Evolutionary conservation across 1,140 invertebrate species (phyloP), one percentile per base, ranked within the genome.

Genomic region (Ylistrum balloti): DNA sequence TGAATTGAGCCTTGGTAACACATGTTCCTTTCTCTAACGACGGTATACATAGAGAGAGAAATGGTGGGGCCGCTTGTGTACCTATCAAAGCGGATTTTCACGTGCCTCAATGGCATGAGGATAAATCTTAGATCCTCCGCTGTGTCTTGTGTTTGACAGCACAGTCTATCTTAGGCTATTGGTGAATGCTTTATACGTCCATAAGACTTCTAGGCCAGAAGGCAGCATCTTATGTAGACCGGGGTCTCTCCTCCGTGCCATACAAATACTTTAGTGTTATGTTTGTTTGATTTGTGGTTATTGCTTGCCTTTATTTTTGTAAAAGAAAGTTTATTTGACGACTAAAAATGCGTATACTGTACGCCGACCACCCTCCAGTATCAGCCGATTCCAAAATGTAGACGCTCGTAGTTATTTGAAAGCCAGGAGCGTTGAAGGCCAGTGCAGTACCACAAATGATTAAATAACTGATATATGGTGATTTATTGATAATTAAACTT

Each of bases 271-370:
- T 74, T 74, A 74, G 56, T 28, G 56, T 74, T 74, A 74, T 74
- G 0, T 74, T 28, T n/a, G 0, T 17, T 0, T 74, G 56, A 74
- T 74, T 74, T 74, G 56, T 74, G 56, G 56, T 74, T 74, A 74
- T n/a, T n/a, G 56, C 56, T 74, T 28, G 56, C 20, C 56, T 74
- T 74, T 74, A 74, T 74, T 74, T 74, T 74, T 74, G 56, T 74
- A 74, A 74, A 74, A 74, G 56, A 74, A 74, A 74, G 56, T 74
- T 74, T 74, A 74, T 74, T 74, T 74, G 56, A 74, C 56, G 56
- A 74, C 56, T 74, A n/a, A 74, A 45, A 74, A 74, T 74, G 56
- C 56, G 56, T n/a, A 17, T 28, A 5, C 22, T 74, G 56, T 74
- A 74, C 28, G 13, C 56, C 56, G 56, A 74, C 56, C 56, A 74